These are phyloP conservation scores for Phrynocephalus vlangalii DNA, from an alignment of 2,797 vertebrate species.

Conservation along the genomic window DNA sequence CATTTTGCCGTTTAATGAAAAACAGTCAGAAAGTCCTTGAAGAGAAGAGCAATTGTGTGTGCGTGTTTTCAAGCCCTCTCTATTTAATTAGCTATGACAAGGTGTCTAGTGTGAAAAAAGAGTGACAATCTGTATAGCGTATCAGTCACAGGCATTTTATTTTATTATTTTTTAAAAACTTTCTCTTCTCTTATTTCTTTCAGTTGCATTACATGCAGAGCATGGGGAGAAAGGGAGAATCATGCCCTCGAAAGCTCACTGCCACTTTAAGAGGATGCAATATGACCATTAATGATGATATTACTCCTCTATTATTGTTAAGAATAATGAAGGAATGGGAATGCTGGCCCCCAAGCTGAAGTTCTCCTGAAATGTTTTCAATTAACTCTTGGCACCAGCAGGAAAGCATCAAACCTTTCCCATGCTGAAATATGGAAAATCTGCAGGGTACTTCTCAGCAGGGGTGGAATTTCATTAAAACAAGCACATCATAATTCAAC, in stretches of 20 bases:
- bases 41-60: not conserved
- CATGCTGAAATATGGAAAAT: conserved; percentile 91
- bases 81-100: conserved; percentile 47
- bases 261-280: conserved; percentile 84
- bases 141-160: conserved; percentile 67
- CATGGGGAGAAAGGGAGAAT: conserved; percentile 69
- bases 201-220: conserved; percentile 59
- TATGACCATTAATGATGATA: conserved; percentile 85
- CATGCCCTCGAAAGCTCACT: conserved; percentile 69
- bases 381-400: conserved; percentile 88
- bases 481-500: conserved; percentile 85
- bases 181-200: conserved; percentile 74
- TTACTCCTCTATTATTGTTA: conserved; percentile 80
- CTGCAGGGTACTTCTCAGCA: conserved; percentile 86
- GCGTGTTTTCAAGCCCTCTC: conserved; percentile 27
- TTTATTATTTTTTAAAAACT: conserved; percentile 45
- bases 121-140: conserved; percentile 62
- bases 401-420: conserved; percentile 87
- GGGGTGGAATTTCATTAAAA: conserved; percentile 88
- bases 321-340: conserved; percentile 82
- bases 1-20: conserved; percentile 33
- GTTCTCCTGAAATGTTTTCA: conserved; percentile 90
- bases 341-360: conserved; percentile 81
- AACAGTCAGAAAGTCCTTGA: conserved; percentile 32
- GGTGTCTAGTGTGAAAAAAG: conserved; percentile 54